A percentile compares a stretch with the other conserved stretches of the same genome.
These are phyloP conservation scores for Ambastaia sidthimunki DNA, from an alignment of 2,797 vertebrate genomes.

Conservation along the genomic window DNA sequence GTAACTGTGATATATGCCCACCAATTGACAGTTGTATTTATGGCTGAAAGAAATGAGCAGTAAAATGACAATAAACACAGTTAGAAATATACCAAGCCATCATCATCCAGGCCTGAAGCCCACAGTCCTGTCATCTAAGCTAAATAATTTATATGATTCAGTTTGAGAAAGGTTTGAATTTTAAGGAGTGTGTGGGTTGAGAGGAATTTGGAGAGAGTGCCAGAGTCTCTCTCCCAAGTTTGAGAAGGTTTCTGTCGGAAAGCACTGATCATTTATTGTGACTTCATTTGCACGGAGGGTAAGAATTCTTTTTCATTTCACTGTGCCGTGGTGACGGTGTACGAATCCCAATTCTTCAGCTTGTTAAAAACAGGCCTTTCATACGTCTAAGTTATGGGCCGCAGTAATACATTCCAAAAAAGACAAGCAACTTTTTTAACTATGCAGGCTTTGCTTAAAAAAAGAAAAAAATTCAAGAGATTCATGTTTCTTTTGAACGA, in stretches of 20 bases:
- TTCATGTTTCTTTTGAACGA: constrained; percentile 15
- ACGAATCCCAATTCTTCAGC: constrained; percentile 38
- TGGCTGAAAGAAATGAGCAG: background rate
- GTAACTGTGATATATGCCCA: background rate
- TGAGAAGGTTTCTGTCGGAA: constrained; percentile 38
- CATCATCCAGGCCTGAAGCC: constrained; percentile 41
- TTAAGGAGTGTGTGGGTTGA: constrained; percentile 52
- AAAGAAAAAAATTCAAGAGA: constrained; percentile 9
- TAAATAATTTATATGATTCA: constrained; percentile 57
- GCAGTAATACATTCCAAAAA: constrained; percentile 3
- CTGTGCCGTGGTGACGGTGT: background rate
- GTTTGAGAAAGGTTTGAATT: constrained; percentile 50
- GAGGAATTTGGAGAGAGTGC: constrained; percentile 36
- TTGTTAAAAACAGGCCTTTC: constrained; percentile 46
- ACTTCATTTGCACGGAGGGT: constrained; percentile 51
- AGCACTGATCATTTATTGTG: constrained; percentile 52
- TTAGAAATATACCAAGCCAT: constrained; percentile 34
- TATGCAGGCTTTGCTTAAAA: constrained; percentile 4
- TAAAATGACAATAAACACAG: constrained; percentile 32
- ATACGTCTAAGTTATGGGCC: constrained; percentile 19
- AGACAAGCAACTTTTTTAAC: constrained; percentile 12
- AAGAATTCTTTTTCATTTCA: constrained; percentile 34
- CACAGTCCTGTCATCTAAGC: constrained; percentile 34
- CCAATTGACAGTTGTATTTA: constrained; percentile 15
- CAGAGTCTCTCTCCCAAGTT: constrained; percentile 39